Percentiles rank a stretch among this genome's conserved stretches.
Evolutionary conservation across 2,797 vertebrate species (phyloP).

Genomic region (Todus mexicanus): DNA sequence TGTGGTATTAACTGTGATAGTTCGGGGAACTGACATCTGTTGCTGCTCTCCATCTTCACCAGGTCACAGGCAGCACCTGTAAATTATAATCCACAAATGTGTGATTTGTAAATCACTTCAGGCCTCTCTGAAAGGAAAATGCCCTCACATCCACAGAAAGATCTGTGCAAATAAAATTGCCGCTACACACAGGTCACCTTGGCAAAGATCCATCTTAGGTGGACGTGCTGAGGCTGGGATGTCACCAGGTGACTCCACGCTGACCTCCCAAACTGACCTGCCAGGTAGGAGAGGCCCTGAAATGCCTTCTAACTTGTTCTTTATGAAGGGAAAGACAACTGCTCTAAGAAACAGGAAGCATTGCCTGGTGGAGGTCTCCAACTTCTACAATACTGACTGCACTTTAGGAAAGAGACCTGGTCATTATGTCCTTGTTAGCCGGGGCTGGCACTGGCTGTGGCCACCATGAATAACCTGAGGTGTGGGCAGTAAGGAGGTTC

Average conservation of each 20-base stretch:
- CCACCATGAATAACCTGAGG: background rate
- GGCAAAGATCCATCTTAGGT: background rate
- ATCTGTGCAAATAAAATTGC: background rate
- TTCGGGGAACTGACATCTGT: background rate
- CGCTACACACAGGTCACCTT: background rate
- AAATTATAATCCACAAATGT: background rate
- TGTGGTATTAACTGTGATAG: background rate
- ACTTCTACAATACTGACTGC: background rate
- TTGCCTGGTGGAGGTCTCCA: background rate
- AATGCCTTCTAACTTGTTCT: background rate
- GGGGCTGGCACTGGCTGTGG: background rate
- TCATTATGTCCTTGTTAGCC: background rate
- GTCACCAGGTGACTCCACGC: rapidly evolving
- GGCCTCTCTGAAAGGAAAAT: background rate
- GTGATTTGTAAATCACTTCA: background rate
- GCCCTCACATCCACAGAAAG: background rate
- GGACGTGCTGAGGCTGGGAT: background rate
- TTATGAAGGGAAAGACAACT: background rate
- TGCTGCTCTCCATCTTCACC: background rate
- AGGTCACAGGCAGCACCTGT: background rate
- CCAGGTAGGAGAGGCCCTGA: background rate
- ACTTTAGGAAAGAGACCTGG: background rate
- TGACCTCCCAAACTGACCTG: background rate
- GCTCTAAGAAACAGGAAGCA: background rate
- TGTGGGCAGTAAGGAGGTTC: background rate